Base-by-base conservation (phyloP, 1,140 invertebrate genomes). In the Sarcophaga bullata region DNA sequence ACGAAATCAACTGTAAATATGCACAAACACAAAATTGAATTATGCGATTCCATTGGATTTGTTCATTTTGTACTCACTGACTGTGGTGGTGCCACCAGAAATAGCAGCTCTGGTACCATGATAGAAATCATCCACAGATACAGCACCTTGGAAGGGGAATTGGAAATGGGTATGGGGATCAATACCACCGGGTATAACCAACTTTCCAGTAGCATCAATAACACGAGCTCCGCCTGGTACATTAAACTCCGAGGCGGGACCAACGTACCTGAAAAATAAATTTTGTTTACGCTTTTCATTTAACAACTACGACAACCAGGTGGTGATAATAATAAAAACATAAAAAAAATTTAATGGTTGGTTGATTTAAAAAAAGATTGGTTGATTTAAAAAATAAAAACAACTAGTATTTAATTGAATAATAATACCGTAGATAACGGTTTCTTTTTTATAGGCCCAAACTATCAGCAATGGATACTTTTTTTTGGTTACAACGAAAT, bases 161-260 rank as follows among this genome's bases (percentile, higher is more conserved):
- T 98, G 95, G 87, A 98, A 92, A 91, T 97, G 96, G 46, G 96
- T 97, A 90, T 98, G 96, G 3, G 96, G 94, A 91, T 98, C 97
- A 87, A 98, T 97, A 50, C 96, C 97, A 91, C 95, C 96, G 81
- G 96, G 96, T 85, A 97, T 93, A 84, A 98, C 93, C 84, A 95
- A 92, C 87, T 94, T 95, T 48, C 95, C 96, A 80, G 93, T 92
- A 6, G 96, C 97, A 90, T 98, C 96, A 86, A 97, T 96, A 37
- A 92, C 92, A 83, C 94, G 90, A 0, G 95, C 94, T 47, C 95
- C 95, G 52, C 95, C 95, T 37, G 96, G 95, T 85, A 96, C 95
- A 84, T 94, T 94, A 72, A 97, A 92, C 89, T 97, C 96, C 25
- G 92, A 92, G 91, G 87, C 90, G 88, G 90, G 82, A 80, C 90